phyloP scores from a whole-genome alignment of 2,888 invertebrate genomes.

The Caradrina clavipalpis region DNA sequence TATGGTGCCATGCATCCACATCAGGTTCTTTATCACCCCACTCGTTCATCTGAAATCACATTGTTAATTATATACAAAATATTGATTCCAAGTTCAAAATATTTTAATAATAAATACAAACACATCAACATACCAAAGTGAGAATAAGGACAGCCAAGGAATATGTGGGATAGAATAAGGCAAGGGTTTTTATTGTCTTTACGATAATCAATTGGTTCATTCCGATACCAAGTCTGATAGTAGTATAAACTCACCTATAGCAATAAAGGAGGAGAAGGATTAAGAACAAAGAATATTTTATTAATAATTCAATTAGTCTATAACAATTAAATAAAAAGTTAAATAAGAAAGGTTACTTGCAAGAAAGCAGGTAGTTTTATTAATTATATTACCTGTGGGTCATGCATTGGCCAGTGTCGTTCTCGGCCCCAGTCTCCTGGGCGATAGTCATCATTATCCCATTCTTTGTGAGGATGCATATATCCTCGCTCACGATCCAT shows the following conservation, averaged over 20 bases:
- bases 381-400: conserved; percentile 80
- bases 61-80: conserved; percentile 27
- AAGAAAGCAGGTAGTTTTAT: neutral
- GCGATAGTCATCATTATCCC: conserved; percentile 90
- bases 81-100: conserved; percentile 24
- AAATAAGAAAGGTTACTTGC: neutral
- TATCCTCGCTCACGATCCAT: conserved; percentile 87
- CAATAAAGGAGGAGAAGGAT: conserved; percentile 64
- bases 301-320: conserved; percentile 17
- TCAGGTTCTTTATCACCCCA: conserved; percentile 89
- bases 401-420: conserved; percentile 87
- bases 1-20: conserved; percentile 88
- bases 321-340: neutral
- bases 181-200: conserved; percentile 81
- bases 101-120: conserved; percentile 41
- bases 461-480: conserved; percentile 88
- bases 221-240: conserved; percentile 81
- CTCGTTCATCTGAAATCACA: conserved; percentile 83
- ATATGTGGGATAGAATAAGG: conserved; percentile 87
- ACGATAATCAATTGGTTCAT: conserved; percentile 86
- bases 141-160: conserved; percentile 89
- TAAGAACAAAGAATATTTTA: conserved; percentile 38
- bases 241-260: conserved; percentile 84
- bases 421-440: conserved; percentile 89
- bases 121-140: conserved; percentile 84